Evolutionary conservation across 2,888 invertebrate genomes (phyloP), one percentile per base, ranked within the genome.

Genomic region (Mesorhabditis sp.): DNA sequence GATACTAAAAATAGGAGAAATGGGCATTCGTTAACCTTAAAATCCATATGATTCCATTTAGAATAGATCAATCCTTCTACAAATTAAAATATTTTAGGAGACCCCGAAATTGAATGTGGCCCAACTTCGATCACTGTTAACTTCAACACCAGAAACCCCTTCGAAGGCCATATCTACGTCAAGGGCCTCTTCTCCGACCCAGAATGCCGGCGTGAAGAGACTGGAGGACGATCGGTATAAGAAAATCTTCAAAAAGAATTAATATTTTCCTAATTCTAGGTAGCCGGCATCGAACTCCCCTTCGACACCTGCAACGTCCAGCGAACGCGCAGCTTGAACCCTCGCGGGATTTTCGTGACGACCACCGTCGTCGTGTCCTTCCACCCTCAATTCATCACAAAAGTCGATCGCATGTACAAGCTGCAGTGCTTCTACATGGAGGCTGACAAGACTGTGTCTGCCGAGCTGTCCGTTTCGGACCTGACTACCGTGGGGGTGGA

Each of bases 341-440:
- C 85, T 7, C 76, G 78, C 62, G 85, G 85, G 70, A 82, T 85
- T 68, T 85, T 84, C 70, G 85, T 86, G 61, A 72, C 81, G 43
- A 80, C 82, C 67, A 86, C 83, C 65, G 83, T 85, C 67, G 84
- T 85, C 72, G 82, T 85, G 72, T 81, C 83, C n/a, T 85, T 85
- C 81, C 85, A 85, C 68, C 85, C 85, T 7, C 84, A 83, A 69
- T 84, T 84, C 74, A 82, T 85, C 58, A 84, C 84, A 62, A 84
- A 84, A 72, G 80, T 44, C 15, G 63, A 61, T 70, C 76, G 84
- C 28, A 83, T 83, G 67, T 85, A 85, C 75, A 80, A 80, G 44
- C 80, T 85, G 70, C 85, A 85, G 75, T 85, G 85, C 79, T 85
- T 85, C 83, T 85, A 85, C 82, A 85, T 85, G 85, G 81, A 85